Evolutionary conservation across 2,797 vertebrate genomes (phyloP).

Genomic region (Onychomys torridus): DNA sequence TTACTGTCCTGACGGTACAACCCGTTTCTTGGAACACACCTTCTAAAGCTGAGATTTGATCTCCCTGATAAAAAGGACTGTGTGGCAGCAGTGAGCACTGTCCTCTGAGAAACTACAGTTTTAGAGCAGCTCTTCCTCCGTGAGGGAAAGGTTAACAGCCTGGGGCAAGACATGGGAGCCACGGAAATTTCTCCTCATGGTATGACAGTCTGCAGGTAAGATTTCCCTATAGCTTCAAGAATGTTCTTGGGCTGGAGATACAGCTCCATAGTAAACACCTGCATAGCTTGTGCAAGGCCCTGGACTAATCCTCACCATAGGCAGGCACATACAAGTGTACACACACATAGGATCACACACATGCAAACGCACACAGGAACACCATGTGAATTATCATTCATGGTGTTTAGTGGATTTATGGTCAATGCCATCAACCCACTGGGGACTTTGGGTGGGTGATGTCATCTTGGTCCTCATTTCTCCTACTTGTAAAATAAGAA

Average conservation of each 20-base stretch:
- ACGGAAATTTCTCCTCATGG: background rate
- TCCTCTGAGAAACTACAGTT: background rate
- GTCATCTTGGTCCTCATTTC: slow-evolving; percentile 39
- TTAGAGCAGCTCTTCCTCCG: background rate
- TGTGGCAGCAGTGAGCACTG: background rate
- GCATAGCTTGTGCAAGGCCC: background rate
- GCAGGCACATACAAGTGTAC: background rate
- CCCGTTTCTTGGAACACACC: slow-evolving; percentile 32
- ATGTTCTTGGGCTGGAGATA: background rate
- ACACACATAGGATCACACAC: background rate
- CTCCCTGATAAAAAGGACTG: background rate
- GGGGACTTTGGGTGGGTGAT: slow-evolving; percentile 24
- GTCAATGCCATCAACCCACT: background rate
- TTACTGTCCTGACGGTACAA: background rate
- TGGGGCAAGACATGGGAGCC: background rate
- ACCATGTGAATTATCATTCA: background rate
- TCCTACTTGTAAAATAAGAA: slow-evolving; percentile 38
- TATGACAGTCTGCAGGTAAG: background rate
- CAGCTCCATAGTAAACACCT: background rate
- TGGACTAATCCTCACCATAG: background rate
- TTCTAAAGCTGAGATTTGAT: slow-evolving; percentile 19
- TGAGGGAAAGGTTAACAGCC: background rate
- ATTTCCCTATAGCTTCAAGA: background rate
- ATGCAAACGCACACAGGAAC: background rate
- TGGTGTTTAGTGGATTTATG: background rate